Conservation (phyloP, 1,140 invertebrate species). For the Homalodisca vitripennis region DNA sequence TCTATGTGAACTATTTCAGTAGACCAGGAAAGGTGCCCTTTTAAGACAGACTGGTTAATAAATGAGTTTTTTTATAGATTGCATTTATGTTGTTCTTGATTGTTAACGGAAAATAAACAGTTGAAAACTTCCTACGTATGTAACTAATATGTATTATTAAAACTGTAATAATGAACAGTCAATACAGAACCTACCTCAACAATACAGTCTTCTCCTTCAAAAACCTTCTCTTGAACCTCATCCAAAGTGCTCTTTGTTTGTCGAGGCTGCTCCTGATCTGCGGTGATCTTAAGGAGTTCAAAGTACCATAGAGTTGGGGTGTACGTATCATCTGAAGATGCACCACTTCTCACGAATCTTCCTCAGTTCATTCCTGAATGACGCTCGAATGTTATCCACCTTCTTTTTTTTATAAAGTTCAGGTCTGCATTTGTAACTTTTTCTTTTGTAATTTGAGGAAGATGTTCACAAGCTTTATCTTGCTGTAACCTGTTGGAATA, state of each 20-base stretch:
- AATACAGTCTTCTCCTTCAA: not conserved
- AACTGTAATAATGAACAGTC: not conserved
- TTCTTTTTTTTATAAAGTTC: constrained; percentile 37
- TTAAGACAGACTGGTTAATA: constrained; percentile 20
- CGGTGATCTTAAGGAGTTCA: constrained; percentile 41
- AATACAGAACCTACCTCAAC: not conserved
- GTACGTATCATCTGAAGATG: constrained; percentile 40
- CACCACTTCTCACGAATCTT: constrained; percentile 44
- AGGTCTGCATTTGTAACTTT: constrained; percentile 28
- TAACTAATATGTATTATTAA: not conserved
- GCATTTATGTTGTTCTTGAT: no score
- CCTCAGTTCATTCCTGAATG: constrained; percentile 41
- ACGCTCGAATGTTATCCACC: constrained; percentile 37
- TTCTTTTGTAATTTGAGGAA: constrained; percentile 9
- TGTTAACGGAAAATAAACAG: not conserved
- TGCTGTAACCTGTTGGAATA: constrained; percentile 26
- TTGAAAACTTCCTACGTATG: not conserved
- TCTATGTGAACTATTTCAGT: constrained; percentile 28
- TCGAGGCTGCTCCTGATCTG: constrained; percentile 30
- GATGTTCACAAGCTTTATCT: constrained; percentile 6
- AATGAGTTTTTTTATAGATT: not conserved
- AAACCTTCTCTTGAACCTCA: not conserved
- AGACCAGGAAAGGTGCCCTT: constrained; percentile 26
- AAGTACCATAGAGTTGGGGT: constrained; percentile 46
- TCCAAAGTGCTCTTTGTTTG: constrained; percentile 23